Base-by-base conservation (phyloP, 2,797 vertebrate genomes). In the Brachyalestes nurse region DNA sequence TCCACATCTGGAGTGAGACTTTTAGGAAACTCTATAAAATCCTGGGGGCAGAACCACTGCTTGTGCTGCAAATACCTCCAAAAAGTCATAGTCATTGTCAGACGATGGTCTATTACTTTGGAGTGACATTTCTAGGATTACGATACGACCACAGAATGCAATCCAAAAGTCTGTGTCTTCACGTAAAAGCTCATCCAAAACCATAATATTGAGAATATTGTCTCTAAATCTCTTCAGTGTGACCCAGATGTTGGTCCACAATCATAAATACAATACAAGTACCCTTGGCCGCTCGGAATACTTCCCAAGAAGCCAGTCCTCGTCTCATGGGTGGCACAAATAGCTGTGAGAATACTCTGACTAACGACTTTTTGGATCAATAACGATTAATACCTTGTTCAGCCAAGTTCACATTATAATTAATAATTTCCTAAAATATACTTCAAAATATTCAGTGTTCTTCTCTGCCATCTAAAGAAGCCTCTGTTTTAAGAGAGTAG, bases 1-100 rank as follows among this genome's bases (percentile, higher is more conserved):
- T 75, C 25, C 64, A 38, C 73, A 81, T 80, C 72, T 82, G 51
- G 66, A 76, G 47, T 40, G 61, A 65, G 74, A 67, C 69, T 65
- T 4, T 38, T 23, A 53, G 45, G 65, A 74, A 42, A 83, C 53
- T 40, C 75, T 74, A n/a, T 8, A 13, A 9, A 67, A 75, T 55
- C 55, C 12, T 34, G n/a, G 53, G 42, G 66, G 49, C 19, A 57
- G 6, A 25, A 51, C 53, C 38, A 51, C 7, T 69, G 53, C 62
- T 67, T 45, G 62, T n/a, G 45, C 21, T 57, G 40, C 17, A 76
- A 71, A 71, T 71, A 47, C 73, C 23, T 65, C 14, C 23, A n/a
- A 21, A 51, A 21, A 57, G n/a, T 28, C 47, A 10, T 0, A 5
- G 64, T 9, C 19, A 16, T 6, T 25, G 25, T 47, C 21, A 23